Evolutionary conservation across 2,888 invertebrate genomes (phyloP).

Genomic region (Myopa tessellatipennis): DNA sequence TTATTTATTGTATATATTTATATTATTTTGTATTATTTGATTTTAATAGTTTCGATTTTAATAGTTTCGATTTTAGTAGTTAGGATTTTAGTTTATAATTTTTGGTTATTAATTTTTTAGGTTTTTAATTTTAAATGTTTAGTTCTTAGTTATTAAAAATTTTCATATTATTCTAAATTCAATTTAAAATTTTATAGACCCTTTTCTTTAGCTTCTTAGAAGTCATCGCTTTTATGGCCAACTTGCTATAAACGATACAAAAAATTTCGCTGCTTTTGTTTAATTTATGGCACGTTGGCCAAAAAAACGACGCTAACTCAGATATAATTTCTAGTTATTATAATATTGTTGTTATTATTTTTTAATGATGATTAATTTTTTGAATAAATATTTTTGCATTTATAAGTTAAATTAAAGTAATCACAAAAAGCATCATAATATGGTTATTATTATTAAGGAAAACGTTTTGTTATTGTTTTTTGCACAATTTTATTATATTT

Average conservation of each 20-base stretch:
- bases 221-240: slow-evolving; percentile 46
- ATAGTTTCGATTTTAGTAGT: neutral
- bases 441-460: slow-evolving; percentile 47
- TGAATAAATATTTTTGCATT: slow-evolving; percentile 37
- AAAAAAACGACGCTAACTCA: slow-evolving; percentile 54
- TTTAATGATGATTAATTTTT: slow-evolving; percentile 50
- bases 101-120: neutral
- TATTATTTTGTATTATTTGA: slow-evolving; percentile 6
- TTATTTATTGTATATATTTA: neutral
- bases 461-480: slow-evolving; percentile 4
- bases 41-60: neutral
- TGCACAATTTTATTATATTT: too few species aligned
- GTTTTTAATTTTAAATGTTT: neutral
- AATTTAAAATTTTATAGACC: slow-evolving; percentile 41
- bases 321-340: slow-evolving; percentile 51
- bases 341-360: slow-evolving; percentile 52
- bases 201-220: slow-evolving; percentile 42
- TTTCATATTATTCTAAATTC: slow-evolving; percentile 15
- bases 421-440: slow-evolving; percentile 59
- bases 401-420: slow-evolving; percentile 54
- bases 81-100: neutral
- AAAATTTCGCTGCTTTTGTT: slow-evolving; percentile 40
- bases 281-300: slow-evolving; percentile 39
- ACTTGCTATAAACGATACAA: slow-evolving; percentile 44
- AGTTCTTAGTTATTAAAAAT: neutral